phyloP scores from a whole-genome alignment of 2,888 invertebrate genomes.

The Aphodius granarius region DNA sequence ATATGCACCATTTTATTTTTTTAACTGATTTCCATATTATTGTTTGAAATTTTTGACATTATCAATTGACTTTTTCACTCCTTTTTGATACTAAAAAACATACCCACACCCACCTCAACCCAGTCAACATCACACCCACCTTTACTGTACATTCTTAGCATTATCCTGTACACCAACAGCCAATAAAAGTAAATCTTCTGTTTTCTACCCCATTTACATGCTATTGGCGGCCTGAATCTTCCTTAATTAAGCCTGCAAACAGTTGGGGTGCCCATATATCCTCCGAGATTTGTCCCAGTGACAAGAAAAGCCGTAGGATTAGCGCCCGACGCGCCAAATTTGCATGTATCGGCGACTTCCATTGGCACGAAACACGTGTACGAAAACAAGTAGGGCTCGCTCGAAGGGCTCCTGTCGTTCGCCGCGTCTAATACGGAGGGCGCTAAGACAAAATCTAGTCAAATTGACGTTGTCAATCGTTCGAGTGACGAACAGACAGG shows the following conservation, averaged over 20 bases:
- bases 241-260: conserved; percentile 21
- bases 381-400: neutral
- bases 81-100: too few relatives aligned
- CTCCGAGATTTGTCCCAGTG: conserved; percentile 35
- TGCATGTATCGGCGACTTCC: neutral
- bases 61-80: too few relatives aligned
- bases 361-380: neutral
- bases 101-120: too few relatives aligned
- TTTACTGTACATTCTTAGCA: too few relatives aligned
- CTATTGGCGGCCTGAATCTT: neutral
- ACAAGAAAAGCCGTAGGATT: conserved; percentile 32
- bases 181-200: neutral
- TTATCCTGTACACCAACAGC: neutral
- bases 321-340: neutral
- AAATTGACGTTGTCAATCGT: neutral
- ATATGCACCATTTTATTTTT: too few relatives aligned
- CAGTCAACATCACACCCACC: too few relatives aligned
- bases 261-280: conserved; percentile 39
- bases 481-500: neutral
- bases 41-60: too few relatives aligned
- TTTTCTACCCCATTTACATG: neutral
- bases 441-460: neutral
- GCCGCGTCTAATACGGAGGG: neutral
- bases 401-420: neutral
- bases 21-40: too few relatives aligned